These are phyloP conservation scores for Eristalis pertinax DNA, from an alignment of 2,888 invertebrate genomes.

Conservation along the genomic window DNA sequence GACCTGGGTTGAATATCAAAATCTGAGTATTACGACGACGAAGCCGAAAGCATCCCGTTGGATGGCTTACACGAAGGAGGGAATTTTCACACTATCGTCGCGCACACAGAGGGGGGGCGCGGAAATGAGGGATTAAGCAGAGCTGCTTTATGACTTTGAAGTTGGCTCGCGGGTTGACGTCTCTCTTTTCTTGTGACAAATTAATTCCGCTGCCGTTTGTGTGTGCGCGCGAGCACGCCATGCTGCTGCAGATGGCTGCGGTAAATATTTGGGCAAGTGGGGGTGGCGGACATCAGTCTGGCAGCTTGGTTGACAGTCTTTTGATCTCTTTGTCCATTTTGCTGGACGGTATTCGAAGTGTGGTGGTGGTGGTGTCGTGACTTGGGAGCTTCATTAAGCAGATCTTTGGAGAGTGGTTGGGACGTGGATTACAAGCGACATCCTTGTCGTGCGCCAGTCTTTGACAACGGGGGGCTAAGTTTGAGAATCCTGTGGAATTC, in stretches of 20 bases:
- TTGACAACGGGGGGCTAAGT: no score
- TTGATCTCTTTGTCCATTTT: no score
- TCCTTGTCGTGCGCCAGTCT: no score
- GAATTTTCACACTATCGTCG: conserved; percentile 36
- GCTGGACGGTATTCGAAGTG: no score
- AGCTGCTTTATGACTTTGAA: conserved; percentile 35
- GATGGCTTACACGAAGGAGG: conserved; percentile 59
- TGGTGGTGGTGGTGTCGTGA: no score
- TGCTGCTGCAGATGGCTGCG: background rate
- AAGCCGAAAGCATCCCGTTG: background rate
- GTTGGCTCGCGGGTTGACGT: conserved; percentile 34
- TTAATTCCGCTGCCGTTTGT: conserved; percentile 49
- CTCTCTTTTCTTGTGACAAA: conserved; percentile 47
- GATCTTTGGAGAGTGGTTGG: no score
- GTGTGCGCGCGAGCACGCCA: background rate
- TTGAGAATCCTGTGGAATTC: no score
- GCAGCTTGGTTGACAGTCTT: no score
- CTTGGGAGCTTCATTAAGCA: no score
- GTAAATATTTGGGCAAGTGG: no score
- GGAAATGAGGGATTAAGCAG: conserved; percentile 22
- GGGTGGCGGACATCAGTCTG: no score
- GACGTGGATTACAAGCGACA: no score
- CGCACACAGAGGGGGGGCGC: background rate
- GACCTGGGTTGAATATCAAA: conserved; percentile 66
- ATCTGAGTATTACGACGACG: conserved; percentile 1